phyloP scores from a whole-genome alignment of 2,113 vertebrate genomes.

The Hippocampus abdominalis region DNA sequence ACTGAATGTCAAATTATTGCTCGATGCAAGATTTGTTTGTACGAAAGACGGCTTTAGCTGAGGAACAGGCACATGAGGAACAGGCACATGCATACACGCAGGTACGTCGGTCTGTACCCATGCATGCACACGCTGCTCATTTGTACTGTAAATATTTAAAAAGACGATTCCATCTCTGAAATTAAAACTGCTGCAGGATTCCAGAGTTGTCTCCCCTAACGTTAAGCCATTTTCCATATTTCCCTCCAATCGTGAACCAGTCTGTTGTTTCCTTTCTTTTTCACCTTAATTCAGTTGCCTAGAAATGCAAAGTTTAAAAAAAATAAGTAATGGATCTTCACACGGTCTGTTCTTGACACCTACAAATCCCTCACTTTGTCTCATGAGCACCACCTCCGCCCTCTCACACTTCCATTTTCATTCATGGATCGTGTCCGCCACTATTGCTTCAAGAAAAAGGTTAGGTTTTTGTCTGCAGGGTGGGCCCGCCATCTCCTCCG shows the following conservation, averaged over 20 bases:
- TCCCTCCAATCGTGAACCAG: constrained; percentile 8
- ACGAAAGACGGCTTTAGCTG: not conserved
- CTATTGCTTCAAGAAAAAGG: constrained; percentile 46
- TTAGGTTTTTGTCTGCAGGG: constrained; percentile 49
- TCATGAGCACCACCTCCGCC: not conserved
- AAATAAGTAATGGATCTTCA: constrained; percentile 53
- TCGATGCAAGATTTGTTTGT: not conserved
- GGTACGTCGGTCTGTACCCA: constrained; percentile 10
- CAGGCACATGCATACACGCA: constrained; percentile 15
- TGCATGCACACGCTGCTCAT: constrained; percentile 33
- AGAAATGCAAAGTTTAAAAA: constrained; percentile 59
- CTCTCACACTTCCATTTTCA: constrained; percentile 14
- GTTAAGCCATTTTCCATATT: constrained; percentile 16
- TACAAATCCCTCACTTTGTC: constrained; percentile 22
- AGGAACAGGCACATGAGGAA: not conserved
- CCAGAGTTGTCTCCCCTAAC: constrained; percentile 42
- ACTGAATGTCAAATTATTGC: not conserved
- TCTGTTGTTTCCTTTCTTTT: constrained; percentile 42
- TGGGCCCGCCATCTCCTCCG: constrained; percentile 28
- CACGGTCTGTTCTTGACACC: constrained; percentile 40
- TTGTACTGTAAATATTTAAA: constrained; percentile 74
- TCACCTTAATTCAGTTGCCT: constrained; percentile 60
- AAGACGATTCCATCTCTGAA: constrained; percentile 62
- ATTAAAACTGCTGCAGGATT: constrained; percentile 69
- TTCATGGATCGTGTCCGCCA: constrained; percentile 41